Base-by-base conservation (phyloP, 2,888 invertebrate species). In the Hecatera dysodea region DNA sequence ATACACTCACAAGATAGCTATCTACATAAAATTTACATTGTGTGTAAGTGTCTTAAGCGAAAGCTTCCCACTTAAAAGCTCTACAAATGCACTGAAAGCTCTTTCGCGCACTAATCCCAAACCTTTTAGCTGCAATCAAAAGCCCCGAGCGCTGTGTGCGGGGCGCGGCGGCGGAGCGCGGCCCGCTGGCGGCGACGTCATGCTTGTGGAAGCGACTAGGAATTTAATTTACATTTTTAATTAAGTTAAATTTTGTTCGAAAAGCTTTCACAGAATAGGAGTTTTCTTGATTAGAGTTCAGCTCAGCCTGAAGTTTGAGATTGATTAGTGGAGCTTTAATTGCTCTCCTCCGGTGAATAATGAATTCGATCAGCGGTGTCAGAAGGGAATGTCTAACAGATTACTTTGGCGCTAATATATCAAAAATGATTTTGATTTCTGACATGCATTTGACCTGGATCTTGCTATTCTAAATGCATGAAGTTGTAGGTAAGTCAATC, bases 91-190 rank as follows among this genome's bases (percentile, higher is more conserved):
- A 96, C 95, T 95, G 96, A 96, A 96, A 96, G 96, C 96, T 96
- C 95, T 96, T 95, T 95, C 96, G 95, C 95, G 95, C 95, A 95
- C 95, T 96, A 96, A 95, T 95, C 95, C 94, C 95, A 95, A 95
- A 95, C 96, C 95, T 96, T 96, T 96, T 96, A 96, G 96, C 96
- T 96, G 96, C 96, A 96, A 96, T 96, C 96, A 96, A 96, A 96
- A 95, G 96, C 95, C 93, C 94, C 92, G 93, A 93, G 95, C 92
- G 92, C 90, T 89, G 88, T 87, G 86, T 87, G 91, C 76, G 90
- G 89, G 86, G 85, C 78, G 85, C 72, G 80, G 83, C 73, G 83
- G 57, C 17, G 50, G n/a, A 50, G 85, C 85, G 85, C 83, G 88
- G 83, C 93, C 39, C 27, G 46, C 44, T 44, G 7, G 44, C 44